Base-by-base conservation (phyloP, 2,113 vertebrate genomes). In the Bubo bubo region DNA sequence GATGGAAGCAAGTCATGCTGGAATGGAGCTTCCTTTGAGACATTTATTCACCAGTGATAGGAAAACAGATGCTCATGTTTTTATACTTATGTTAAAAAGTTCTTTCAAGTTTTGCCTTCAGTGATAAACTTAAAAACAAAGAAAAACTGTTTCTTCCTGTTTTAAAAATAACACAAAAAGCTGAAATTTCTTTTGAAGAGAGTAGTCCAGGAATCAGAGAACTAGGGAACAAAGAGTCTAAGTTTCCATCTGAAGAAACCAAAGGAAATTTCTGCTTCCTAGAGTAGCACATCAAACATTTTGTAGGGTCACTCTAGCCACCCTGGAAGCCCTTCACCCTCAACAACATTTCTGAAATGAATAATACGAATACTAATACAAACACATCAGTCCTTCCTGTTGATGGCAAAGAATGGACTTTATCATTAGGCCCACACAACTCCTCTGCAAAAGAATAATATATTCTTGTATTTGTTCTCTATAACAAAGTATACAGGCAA, bases 201-300 rank as follows among this genome's bases (percentile, higher is more conserved):
- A 76, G 20, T 89, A 93, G 91, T 53, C 83, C 88, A 73, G 66
- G 83, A 96, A 93, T 94, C 70, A 82, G 88, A 86, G 66, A 76
- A 72, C 45, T 55, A 50, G 23, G 81, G 93, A 97, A 97, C 95
- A 97, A 96, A 97, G 96, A 89, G n/a, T 66, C n/a, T 80, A 74
- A 45, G 1, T 59, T 96, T 77, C 83, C 89, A 94, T 90, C 68
- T 2, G 1, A 93, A 67, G 71, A 85, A 95, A 93, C 68, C 58
- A 75, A 96, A 98, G 98, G 97, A 98, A 98, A 98, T 97, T 96
- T 95, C 97, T 97, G 96, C 97, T 98, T 98, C 97, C 98, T 96
- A 88, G 81, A 95, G 67, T 10, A 96, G 84, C 93, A 97, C 97
- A 98, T 98, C 95, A 98, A 98, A 98, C 64, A 67, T 95, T 97